Evolutionary conservation across 53 echinoderm and acorn worm species (phyloP).

Genomic region (Stichopus horrens): DNA sequence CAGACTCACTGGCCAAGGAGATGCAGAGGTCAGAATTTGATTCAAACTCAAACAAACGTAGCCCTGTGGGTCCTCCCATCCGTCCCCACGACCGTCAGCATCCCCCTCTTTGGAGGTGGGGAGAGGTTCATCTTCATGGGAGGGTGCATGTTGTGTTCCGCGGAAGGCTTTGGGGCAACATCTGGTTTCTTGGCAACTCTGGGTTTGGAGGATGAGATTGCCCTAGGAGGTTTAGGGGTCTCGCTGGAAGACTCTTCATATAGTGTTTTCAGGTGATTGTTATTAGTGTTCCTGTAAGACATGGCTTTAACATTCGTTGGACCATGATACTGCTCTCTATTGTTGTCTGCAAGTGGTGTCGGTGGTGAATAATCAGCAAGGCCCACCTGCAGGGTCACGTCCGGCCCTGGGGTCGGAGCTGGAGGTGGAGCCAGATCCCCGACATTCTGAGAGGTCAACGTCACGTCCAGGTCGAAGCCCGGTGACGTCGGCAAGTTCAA

Average conservation of each 20-base stretch:
- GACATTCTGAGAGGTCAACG: slow-evolving; percentile 17
- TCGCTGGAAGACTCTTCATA: slow-evolving; percentile 35
- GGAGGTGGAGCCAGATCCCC: slow-evolving; percentile 60
- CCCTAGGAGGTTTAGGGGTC: neutral
- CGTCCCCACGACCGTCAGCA: slow-evolving; percentile 10
- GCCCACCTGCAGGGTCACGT: slow-evolving; percentile 63
- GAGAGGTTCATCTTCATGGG: neutral
- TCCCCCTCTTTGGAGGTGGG: neutral
- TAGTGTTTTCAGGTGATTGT: slow-evolving; percentile 15
- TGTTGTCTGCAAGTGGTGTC: slow-evolving; percentile 45
- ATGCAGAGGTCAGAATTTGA: too few species aligned
- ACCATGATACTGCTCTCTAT: neutral
- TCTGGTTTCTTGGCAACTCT: neutral
- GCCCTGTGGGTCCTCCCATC: slow-evolving; percentile 25
- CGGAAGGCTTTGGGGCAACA: slow-evolving; percentile 10
- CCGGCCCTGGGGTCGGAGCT: slow-evolving; percentile 52
- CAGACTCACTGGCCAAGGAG: too few species aligned
- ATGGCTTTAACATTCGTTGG: neutral
- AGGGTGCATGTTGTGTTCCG: neutral
- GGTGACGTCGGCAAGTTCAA: neutral
- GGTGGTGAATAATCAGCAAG: slow-evolving; percentile 85
- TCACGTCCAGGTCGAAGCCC: slow-evolving; percentile 43
- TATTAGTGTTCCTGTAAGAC: neutral
- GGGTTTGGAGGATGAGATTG: neutral
- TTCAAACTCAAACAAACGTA: slow-evolving; percentile 22